Conservation (phyloP, 2,797 vertebrate genomes). For the Danio choprae region DNA sequence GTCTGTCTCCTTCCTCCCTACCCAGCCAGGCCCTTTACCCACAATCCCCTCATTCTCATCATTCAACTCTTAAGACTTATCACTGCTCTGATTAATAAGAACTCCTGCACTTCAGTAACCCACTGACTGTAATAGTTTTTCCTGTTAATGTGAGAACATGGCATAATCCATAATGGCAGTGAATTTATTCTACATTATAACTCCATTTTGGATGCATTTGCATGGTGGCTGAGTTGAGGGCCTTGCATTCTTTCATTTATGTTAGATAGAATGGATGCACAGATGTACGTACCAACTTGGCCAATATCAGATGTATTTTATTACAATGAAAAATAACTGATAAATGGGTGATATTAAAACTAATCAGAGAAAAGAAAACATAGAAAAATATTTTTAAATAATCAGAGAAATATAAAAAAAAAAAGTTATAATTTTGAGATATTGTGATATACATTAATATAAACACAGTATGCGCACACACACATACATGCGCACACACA, state of each 20-base stretch:
- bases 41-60: slow-evolving; percentile 48
- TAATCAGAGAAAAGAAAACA: not conserved
- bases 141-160: slow-evolving; percentile 12
- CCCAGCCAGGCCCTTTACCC: slow-evolving; percentile 46
- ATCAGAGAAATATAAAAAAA: too few species aligned
- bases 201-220: not conserved
- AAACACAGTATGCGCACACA: too few species aligned
- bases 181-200: not conserved
- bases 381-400: too few species aligned
- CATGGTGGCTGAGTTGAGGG: not conserved
- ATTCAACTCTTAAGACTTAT: slow-evolving; percentile 59
- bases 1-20: slow-evolving; percentile 22
- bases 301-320: not conserved
- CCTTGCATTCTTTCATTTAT: not conserved
- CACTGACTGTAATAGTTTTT: slow-evolving; percentile 34
- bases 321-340: not conserved
- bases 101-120: slow-evolving; percentile 64
- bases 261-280: too few species aligned
- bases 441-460: too few species aligned
- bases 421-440: too few species aligned
- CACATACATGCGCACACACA: too few species aligned
- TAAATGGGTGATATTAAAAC: not conserved
- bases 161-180: not conserved
- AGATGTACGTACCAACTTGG: not conserved
- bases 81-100: slow-evolving; percentile 73